Percentiles rank a stretch among this genome's conserved stretches.
Conservation (phyloP, 2,113 vertebrate genomes). For the Rousettus leschenaultii region DNA sequence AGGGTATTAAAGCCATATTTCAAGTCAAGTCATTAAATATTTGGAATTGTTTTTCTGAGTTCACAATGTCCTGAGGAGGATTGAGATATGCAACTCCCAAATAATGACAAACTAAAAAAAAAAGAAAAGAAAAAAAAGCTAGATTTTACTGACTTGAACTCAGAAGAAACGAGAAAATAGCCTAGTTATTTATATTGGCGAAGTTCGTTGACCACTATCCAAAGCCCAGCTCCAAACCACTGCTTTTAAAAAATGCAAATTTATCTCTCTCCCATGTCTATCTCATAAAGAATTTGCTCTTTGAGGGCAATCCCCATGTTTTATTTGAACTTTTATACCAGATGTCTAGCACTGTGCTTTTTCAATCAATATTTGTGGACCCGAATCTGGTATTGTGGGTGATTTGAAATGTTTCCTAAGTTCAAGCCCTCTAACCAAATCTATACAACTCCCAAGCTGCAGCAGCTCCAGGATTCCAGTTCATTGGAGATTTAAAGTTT, state of each 20-base stretch:
- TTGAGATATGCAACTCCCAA: conserved; percentile 7
- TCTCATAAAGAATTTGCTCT: background rate
- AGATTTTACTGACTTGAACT: background rate
- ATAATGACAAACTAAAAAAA: background rate
- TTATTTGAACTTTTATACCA: background rate
- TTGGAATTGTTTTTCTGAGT: conserved; percentile 61
- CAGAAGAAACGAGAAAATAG: background rate
- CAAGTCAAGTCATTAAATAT: conserved; percentile 59
- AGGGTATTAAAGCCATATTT: conserved; percentile 42
- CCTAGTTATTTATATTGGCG: background rate
- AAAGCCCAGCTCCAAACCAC: background rate
- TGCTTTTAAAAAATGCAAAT: background rate
- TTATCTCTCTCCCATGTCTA: background rate
- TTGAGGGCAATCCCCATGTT: background rate
- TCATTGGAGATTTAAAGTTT: background rate
- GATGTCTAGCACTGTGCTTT: background rate
- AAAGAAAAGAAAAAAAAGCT: background rate
- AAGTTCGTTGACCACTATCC: background rate
- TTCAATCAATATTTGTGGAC: background rate
- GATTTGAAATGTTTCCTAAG: background rate
- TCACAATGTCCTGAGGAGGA: conserved; percentile 51
- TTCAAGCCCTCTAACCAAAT: background rate
- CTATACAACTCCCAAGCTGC: background rate
- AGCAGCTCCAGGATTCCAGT: background rate
- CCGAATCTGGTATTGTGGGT: background rate